Evolutionary conservation across 2,888 invertebrate genomes (phyloP).

Genomic region (Morpho deidamia): DNA sequence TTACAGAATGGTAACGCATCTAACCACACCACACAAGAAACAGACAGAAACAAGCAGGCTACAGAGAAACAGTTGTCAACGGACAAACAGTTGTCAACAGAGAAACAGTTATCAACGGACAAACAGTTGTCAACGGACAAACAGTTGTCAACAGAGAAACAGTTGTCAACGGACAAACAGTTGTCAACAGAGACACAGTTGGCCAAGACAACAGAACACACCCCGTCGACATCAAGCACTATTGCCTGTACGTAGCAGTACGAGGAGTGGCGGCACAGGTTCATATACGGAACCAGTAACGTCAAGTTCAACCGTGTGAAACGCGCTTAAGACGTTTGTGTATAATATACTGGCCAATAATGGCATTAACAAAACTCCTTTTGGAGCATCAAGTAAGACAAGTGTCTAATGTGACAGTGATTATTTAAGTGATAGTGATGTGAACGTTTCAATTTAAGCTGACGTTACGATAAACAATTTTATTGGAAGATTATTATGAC

Average conservation of each 20-base stretch:
- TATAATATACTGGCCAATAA: constrained; percentile 12
- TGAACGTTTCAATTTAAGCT: constrained; percentile 1
- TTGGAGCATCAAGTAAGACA: not conserved
- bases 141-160: constrained; percentile 10
- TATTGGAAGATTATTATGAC: constrained; percentile 1
- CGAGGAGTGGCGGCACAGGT: constrained; percentile 61
- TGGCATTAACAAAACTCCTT: not conserved
- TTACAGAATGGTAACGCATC: constrained; percentile 41
- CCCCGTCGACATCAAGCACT: constrained; percentile 48
- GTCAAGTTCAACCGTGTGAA: constrained; percentile 39
- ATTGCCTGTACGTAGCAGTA: constrained; percentile 71
- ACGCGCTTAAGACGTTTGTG: constrained; percentile 33
- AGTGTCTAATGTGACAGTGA: constrained; percentile 11
- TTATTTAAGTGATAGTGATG: constrained; percentile 13
- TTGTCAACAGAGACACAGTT: constrained; percentile 29
- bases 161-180: too few relatives aligned
- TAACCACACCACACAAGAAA: constrained; percentile 21
- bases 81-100: constrained; percentile 12
- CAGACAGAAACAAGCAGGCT: constrained; percentile 25
- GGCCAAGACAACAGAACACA: constrained; percentile 29
- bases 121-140: constrained; percentile 27
- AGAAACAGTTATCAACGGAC: constrained; percentile 24
- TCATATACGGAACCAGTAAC: constrained; percentile 56
- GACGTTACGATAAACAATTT: not conserved
- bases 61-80: constrained; percentile 10